Conservation (phyloP, 2,888 invertebrate species). For the Chymomyza caudatula region DNA sequence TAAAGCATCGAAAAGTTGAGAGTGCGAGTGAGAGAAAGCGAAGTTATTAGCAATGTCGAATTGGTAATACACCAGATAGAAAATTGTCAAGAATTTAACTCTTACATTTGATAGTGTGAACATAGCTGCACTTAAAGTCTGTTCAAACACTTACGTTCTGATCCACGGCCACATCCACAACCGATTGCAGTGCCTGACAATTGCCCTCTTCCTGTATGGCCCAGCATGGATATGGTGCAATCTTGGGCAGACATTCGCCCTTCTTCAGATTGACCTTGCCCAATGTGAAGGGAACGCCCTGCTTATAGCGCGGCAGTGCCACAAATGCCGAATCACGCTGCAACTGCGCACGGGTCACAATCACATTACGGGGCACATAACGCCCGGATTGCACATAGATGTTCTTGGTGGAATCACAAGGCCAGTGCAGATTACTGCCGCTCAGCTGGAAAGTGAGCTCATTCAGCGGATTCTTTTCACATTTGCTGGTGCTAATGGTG, state of each 20-base stretch:
- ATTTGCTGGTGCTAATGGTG: conserved; percentile 44
- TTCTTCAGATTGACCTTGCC: conserved; percentile 80
- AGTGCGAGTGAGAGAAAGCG: too few relatives aligned
- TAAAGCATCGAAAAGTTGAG: too few relatives aligned
- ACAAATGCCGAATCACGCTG: conserved; percentile 81
- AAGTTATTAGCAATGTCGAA: too few relatives aligned
- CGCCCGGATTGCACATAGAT: conserved; percentile 81
- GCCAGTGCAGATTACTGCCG: conserved; percentile 79
- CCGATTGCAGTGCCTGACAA: conserved; percentile 85
- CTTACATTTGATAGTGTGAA: background rate
- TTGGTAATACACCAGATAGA: too few relatives aligned
- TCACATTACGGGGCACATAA: conserved; percentile 81
- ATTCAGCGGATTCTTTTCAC: conserved; percentile 60
- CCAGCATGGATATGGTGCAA: conserved; percentile 84
- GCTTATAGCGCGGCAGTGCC: conserved; percentile 81
- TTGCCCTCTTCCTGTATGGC: conserved; percentile 84
- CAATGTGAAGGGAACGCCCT: conserved; percentile 82
- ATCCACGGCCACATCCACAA: conserved; percentile 83
- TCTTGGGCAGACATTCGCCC: conserved; percentile 79
- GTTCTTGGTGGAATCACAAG: conserved; percentile 81
- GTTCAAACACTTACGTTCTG: conserved; percentile 77
- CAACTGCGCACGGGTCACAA: conserved; percentile 82
- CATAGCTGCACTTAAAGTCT: too few relatives aligned
- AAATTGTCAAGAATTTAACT: too few relatives aligned
- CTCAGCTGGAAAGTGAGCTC: conserved; percentile 75